Conservation (phyloP, 2,888 invertebrate species). For the Lobophora halterata region DNA sequence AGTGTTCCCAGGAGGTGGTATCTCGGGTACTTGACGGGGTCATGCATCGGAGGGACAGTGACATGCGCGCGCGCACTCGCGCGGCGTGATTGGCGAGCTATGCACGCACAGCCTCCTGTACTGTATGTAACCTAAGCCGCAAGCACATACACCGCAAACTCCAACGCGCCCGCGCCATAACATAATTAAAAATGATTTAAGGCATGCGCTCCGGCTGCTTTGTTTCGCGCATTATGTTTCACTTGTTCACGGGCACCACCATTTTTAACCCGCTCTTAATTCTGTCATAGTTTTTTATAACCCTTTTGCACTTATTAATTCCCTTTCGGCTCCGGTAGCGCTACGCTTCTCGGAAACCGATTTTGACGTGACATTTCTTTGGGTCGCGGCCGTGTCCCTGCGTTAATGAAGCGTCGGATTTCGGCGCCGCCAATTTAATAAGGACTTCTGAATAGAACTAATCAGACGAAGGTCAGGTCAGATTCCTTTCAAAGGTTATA, state of each 20-base stretch:
- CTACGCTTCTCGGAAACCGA: slow-evolving; percentile 75
- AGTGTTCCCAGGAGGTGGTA: slow-evolving; percentile 26
- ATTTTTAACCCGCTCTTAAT: slow-evolving; percentile 77
- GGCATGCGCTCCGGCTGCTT: slow-evolving; percentile 81
- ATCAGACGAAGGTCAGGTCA: slow-evolving; percentile 51
- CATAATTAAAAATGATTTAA: slow-evolving; percentile 82
- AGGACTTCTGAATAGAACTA: slow-evolving; percentile 48
- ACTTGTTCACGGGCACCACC: slow-evolving; percentile 75
- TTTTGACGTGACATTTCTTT: slow-evolving; percentile 77
- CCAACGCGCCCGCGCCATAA: slow-evolving; percentile 68
- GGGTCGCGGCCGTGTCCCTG: slow-evolving; percentile 62
- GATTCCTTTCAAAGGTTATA: slow-evolving; percentile 41
- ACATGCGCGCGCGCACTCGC: slow-evolving; percentile 31
- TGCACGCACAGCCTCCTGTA: slow-evolving; percentile 31
- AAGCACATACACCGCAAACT: slow-evolving; percentile 42
- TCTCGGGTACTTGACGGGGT: slow-evolving; percentile 40
- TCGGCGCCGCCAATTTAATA: slow-evolving; percentile 61
- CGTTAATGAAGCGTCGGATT: slow-evolving; percentile 77
- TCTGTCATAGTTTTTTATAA: slow-evolving; percentile 79
- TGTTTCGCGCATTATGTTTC: slow-evolving; percentile 81
- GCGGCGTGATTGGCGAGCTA: slow-evolving; percentile 32
- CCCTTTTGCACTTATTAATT: slow-evolving; percentile 79
- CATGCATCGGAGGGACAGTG: slow-evolving; percentile 48
- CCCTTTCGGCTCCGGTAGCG: slow-evolving; percentile 77
- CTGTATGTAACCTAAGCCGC: slow-evolving; percentile 36